phyloP scores from a whole-genome alignment of 2,797 vertebrate genomes.

The Eidolon dupreanum region DNA sequence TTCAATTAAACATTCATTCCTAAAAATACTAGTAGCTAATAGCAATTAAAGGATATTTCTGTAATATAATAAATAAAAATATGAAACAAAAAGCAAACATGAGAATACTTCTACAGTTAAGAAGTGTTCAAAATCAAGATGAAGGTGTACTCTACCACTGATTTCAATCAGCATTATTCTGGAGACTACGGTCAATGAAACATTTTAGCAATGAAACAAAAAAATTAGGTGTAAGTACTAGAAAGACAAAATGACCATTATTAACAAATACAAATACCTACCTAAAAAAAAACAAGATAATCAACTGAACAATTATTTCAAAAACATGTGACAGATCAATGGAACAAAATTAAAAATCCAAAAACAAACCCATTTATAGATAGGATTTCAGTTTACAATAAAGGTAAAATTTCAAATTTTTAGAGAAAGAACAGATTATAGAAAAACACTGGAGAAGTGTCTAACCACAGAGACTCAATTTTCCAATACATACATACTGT shows the following conservation, averaged over 20 bases:
- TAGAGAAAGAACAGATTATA: neutral
- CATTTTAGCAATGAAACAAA: neutral
- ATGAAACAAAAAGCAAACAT: conserved; percentile 1
- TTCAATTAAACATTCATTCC: conserved; percentile 10
- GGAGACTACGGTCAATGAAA: neutral
- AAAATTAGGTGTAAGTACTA: neutral
- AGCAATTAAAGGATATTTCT: neutral
- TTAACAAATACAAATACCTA: neutral
- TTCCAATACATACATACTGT: neutral
- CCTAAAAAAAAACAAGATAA: neutral
- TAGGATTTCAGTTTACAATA: neutral
- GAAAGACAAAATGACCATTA: neutral
- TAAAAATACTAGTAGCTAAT: neutral
- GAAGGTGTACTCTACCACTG: neutral
- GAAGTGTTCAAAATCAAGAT: neutral
- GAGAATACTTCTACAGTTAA: neutral
- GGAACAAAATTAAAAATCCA: neutral
- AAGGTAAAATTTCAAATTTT: conserved; percentile 1
- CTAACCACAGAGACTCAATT: neutral
- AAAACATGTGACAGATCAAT: neutral
- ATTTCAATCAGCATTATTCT: neutral
- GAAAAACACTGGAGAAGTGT: neutral
- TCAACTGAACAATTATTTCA: neutral
- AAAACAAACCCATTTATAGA: neutral
- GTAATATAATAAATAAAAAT: neutral